phyloP scores from a whole-genome alignment of 2,113 vertebrate genomes.

The Cranoglanis bouderius region DNA sequence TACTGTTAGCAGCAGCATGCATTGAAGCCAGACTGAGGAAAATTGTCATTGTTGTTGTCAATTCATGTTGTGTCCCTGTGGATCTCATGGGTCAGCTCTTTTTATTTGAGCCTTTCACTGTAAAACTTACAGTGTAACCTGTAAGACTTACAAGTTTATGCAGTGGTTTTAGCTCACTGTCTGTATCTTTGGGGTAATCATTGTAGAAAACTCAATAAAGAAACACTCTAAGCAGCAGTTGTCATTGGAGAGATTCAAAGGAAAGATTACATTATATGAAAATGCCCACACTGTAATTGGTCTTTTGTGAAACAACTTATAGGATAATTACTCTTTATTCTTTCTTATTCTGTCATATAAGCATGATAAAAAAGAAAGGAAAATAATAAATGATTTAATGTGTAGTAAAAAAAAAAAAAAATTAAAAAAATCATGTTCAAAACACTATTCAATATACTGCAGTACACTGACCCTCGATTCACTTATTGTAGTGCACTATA shows the following conservation, averaged over 20 bases:
- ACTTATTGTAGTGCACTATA: too few species aligned
- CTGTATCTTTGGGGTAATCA: slow-evolving; percentile 32
- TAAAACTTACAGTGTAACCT: too few species aligned
- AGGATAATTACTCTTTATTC: background rate
- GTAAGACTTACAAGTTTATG: slow-evolving; percentile 28
- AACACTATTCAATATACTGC: too few species aligned
- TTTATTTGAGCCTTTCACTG: slow-evolving; percentile 21
- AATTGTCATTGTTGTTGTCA: background rate
- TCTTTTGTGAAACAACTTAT: background rate
- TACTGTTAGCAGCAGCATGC: background rate
- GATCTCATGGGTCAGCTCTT: slow-evolving; percentile 7
- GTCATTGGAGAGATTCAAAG: slow-evolving; percentile 15
- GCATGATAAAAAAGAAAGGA: background rate
- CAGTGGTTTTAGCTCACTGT: slow-evolving; percentile 29
- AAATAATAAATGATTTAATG: too few species aligned
- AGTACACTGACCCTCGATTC: too few species aligned
- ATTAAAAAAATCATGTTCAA: too few species aligned
- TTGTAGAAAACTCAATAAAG: slow-evolving; percentile 5
- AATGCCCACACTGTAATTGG: background rate
- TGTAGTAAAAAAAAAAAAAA: too few species aligned
- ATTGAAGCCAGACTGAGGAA: background rate
- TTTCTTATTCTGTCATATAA: background rate
- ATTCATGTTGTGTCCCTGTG: background rate
- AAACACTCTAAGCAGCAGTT: slow-evolving; percentile 20
- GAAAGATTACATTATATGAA: background rate